Evolutionary conservation across 2,113 vertebrate genomes (phyloP).

Genomic region (Protobothrops mucrosquamatus): DNA sequence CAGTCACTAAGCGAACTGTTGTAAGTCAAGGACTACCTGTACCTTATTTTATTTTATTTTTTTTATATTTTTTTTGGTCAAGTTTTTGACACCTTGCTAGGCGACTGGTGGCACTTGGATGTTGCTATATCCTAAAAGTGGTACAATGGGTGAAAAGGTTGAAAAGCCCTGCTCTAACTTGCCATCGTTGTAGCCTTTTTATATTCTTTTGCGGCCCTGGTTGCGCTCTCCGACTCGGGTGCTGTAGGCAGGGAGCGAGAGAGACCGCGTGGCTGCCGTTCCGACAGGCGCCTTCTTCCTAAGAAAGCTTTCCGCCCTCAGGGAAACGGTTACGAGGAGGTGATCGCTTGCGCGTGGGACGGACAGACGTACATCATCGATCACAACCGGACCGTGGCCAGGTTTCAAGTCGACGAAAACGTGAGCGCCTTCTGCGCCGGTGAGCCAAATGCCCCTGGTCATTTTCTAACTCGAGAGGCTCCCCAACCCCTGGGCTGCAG

Average conservation of each 20-base stretch:
- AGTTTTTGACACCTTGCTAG: too few relatives aligned
- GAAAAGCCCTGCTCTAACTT: background rate
- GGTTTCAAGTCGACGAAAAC: conserved; percentile 97
- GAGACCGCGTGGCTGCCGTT: background rate
- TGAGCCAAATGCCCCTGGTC: conserved; percentile 52
- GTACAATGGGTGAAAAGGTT: too few relatives aligned
- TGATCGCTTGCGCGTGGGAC: conserved; percentile 97
- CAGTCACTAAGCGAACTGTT: too few relatives aligned
- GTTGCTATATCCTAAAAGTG: too few relatives aligned
- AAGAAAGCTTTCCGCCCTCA: conserved; percentile 49
- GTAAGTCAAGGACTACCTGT: too few relatives aligned
- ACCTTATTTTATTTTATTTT: too few relatives aligned
- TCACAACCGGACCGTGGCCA: conserved; percentile 87
- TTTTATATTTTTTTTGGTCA: too few relatives aligned
- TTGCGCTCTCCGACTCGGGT: background rate
- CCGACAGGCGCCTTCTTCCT: background rate
- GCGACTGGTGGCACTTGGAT: too few relatives aligned
- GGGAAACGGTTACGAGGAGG: conserved; percentile 94
- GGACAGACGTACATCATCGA: conserved; percentile 98
- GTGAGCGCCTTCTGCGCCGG: conserved; percentile 97
- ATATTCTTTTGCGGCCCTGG: background rate
- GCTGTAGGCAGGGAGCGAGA: background rate
- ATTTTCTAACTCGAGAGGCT: background rate
- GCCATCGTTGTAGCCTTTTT: background rate
- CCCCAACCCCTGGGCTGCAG: too few relatives aligned